Evolutionary conservation across 2,888 invertebrate species (phyloP).

Genomic region (Gymnocheta viridis): DNA sequence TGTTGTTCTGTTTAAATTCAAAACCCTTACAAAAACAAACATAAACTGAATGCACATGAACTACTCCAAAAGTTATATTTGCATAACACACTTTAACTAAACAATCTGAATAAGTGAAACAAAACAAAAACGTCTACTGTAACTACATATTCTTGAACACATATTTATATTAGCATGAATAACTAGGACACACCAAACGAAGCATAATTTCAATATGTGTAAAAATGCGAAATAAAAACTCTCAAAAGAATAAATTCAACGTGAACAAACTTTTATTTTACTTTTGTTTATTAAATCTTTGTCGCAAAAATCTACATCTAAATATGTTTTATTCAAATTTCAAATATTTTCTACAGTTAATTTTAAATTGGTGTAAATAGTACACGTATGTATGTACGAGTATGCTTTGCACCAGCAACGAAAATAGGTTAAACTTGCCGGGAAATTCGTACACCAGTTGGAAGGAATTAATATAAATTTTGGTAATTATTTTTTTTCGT

Average conservation of each 20-base stretch:
- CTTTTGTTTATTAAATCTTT: slow-evolving; percentile 43
- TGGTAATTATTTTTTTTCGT: too few species aligned
- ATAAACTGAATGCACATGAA: slow-evolving; percentile 68
- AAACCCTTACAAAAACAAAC: slow-evolving; percentile 58
- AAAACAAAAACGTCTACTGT: slow-evolving; percentile 21
- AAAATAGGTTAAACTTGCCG: too few species aligned
- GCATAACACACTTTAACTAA: slow-evolving; percentile 67
- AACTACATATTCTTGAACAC: slow-evolving; percentile 19
- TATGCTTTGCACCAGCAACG: too few species aligned
- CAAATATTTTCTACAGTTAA: slow-evolving; percentile 18
- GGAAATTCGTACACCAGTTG: too few species aligned
- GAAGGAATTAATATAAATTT: too few species aligned
- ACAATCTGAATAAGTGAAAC: slow-evolving; percentile 57
- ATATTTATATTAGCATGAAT: slow-evolving; percentile 63
- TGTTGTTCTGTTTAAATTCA: slow-evolving; percentile 24
- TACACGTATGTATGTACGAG: too few species aligned
- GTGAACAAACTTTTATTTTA: slow-evolving; percentile 29
- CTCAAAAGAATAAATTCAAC: slow-evolving; percentile 56
- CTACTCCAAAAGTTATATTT: slow-evolving; percentile 69
- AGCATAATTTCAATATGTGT: slow-evolving; percentile 54
- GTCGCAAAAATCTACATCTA: slow-evolving; percentile 16
- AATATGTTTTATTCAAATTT: slow-evolving; percentile 45
- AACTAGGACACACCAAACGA: slow-evolving; percentile 64
- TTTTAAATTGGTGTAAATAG: slow-evolving; percentile 29
- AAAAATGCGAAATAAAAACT: slow-evolving; percentile 37